A percentile compares a stretch with the other conserved stretches of the same genome.
Evolutionary conservation across 1,140 invertebrate genomes (phyloP).

Genomic region (Batillaria attramentaria): DNA sequence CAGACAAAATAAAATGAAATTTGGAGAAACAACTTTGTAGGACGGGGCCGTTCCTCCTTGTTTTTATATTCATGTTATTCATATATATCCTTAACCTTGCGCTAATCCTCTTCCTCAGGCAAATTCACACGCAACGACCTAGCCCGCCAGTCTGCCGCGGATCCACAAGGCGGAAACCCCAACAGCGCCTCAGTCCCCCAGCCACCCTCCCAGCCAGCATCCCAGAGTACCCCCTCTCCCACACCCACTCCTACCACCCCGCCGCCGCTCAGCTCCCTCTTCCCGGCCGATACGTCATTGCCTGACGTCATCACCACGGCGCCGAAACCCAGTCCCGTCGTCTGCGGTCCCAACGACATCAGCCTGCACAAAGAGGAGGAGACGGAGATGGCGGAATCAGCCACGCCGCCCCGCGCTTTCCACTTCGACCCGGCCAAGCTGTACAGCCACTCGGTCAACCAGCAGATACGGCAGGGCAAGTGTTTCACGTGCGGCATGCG

Average conservation of each 20-base stretch:
- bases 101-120: background rate
- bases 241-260: background rate
- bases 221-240: background rate
- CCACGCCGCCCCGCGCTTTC: background rate
- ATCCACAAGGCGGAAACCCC: background rate
- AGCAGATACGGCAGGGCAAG: conserved; percentile 25
- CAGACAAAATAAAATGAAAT: no score
- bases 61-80: no score
- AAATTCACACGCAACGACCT: background rate
- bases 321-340: background rate
- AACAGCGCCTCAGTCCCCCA: background rate
- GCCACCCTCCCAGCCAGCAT: background rate
- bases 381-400: background rate
- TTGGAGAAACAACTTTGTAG: no score
- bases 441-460: conserved; percentile 1
- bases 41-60: no score
- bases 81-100: background rate
- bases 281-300: background rate
- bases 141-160: background rate
- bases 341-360: background rate
- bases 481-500: conserved; percentile 34
- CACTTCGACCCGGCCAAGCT: conserved; percentile 15
- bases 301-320: background rate
- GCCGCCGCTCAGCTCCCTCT: background rate
- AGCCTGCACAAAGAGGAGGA: background rate